These are phyloP conservation scores for Meliscaeva auricollis DNA, from an alignment of 2,888 invertebrate species.

Conservation along the genomic window DNA sequence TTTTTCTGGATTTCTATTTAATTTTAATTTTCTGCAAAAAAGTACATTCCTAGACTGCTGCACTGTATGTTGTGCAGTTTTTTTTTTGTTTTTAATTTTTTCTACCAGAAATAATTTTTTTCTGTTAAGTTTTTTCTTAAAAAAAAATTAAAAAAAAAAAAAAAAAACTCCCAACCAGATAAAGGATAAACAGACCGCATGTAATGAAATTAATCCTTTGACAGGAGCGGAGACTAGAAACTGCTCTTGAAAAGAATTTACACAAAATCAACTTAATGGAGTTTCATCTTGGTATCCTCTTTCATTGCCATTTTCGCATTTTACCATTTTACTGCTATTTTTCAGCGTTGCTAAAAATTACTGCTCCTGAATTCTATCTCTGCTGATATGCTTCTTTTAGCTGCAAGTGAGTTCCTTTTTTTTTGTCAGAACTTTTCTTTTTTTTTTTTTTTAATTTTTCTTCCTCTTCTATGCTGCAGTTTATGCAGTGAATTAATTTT, in stretches of 20 bases:
- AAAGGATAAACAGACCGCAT: conserved; percentile 73
- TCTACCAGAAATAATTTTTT: background rate
- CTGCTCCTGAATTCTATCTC: background rate
- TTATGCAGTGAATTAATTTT: conserved; percentile 70
- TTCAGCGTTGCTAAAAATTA: background rate
- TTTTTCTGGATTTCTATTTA: conserved; percentile 32
- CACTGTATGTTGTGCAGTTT: too few relatives aligned
- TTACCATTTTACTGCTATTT: conserved; percentile 53
- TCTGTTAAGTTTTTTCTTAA: background rate
- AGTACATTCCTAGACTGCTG: too few relatives aligned
- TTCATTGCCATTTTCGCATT: conserved; percentile 68
- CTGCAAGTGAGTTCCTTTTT: conserved; percentile 29
- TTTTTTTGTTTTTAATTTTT: background rate
- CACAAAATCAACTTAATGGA: conserved; percentile 73
- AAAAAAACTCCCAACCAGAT: conserved; percentile 16
- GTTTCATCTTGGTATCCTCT: conserved; percentile 68
- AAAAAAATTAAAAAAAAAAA: conserved; percentile 27
- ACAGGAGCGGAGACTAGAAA: conserved; percentile 51
- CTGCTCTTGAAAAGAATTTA: conserved; percentile 66
- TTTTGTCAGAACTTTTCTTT: background rate
- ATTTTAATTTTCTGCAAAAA: conserved; percentile 3
- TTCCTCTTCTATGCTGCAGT: conserved; percentile 42
- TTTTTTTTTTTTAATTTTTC: background rate
- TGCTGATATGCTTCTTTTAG: background rate
- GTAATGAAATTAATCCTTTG: conserved; percentile 75